Conservation (phyloP, 2,888 invertebrate species). For the Netelia fuscicornis region DNA sequence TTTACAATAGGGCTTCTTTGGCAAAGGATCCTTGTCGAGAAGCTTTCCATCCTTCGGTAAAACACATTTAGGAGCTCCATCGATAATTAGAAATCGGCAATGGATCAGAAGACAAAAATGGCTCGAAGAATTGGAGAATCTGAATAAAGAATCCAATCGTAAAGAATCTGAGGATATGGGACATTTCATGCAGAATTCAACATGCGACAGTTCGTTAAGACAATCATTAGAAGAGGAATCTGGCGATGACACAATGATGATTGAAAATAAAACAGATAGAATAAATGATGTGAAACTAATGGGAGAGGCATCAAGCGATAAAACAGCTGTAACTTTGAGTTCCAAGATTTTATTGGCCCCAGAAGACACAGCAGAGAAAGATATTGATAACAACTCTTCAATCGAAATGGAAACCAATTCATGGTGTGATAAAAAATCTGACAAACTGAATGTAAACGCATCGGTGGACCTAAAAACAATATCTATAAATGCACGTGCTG, state of each 20-base stretch:
- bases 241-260: not conserved
- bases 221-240: constrained; percentile 12
- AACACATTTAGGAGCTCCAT: constrained; percentile 83
- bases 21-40: constrained; percentile 90
- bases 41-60: constrained; percentile 85
- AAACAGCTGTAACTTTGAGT: not conserved
- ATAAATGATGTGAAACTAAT: not conserved
- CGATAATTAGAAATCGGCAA: constrained; percentile 88
- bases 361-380: not conserved
- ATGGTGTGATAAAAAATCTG: not conserved
- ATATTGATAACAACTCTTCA: not conserved
- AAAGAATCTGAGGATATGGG: constrained; percentile 26
- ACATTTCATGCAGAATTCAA: not conserved
- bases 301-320: not conserved
- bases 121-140: constrained; percentile 83
- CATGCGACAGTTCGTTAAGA: not conserved
- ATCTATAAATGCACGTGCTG: not conserved
- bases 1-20: constrained; percentile 88
- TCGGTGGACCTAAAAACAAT: not conserved
- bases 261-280: not conserved
- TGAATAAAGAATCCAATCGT: constrained; percentile 70
- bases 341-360: not conserved
- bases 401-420: not conserved
- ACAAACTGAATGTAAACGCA: not conserved
- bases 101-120: constrained; percentile 87